Evolutionary conservation across 2,888 invertebrate species (phyloP).

Genomic region (Callosobruchus maculatus): DNA sequence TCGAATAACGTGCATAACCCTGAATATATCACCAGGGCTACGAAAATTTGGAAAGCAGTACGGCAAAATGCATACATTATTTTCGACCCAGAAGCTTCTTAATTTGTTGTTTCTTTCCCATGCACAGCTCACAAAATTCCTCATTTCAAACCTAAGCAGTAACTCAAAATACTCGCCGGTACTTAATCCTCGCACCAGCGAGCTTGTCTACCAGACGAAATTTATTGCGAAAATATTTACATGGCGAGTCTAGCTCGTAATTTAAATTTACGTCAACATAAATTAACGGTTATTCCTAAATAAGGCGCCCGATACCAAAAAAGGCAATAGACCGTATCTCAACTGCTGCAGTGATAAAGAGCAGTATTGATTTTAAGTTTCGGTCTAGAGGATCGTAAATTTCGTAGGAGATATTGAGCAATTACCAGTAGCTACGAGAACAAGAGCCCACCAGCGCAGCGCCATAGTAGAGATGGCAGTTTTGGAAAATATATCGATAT

Average conservation of each 20-base stretch:
- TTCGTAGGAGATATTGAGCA: not conserved
- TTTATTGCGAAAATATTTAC: not conserved
- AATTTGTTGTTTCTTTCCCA: not conserved
- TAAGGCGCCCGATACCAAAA: not conserved
- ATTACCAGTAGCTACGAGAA: not conserved
- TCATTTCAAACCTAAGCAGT: not conserved
- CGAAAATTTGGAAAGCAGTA: no score
- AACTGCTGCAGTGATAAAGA: not conserved
- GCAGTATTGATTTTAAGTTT: not conserved
- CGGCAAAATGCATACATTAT: no score
- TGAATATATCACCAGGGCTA: no score
- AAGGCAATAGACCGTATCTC: not conserved
- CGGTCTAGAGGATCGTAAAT: not conserved
- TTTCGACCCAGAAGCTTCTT: not conserved
- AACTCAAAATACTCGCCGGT: not conserved
- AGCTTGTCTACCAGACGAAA: not conserved
- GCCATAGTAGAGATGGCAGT: no score
- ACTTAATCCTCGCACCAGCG: not conserved
- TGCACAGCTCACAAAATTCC: not conserved
- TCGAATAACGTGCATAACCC: no score
- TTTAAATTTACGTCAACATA: not conserved
- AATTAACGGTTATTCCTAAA: not conserved
- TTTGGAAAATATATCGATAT: no score
- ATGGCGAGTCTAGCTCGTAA: not conserved
- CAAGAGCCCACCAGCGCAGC: not conserved